A percentile compares a stretch with the other conserved stretches of the same genome.
These are phyloP conservation scores for Hippocampus guttulatus DNA, from an alignment of 2,113 vertebrate species.

Conservation along the genomic window DNA sequence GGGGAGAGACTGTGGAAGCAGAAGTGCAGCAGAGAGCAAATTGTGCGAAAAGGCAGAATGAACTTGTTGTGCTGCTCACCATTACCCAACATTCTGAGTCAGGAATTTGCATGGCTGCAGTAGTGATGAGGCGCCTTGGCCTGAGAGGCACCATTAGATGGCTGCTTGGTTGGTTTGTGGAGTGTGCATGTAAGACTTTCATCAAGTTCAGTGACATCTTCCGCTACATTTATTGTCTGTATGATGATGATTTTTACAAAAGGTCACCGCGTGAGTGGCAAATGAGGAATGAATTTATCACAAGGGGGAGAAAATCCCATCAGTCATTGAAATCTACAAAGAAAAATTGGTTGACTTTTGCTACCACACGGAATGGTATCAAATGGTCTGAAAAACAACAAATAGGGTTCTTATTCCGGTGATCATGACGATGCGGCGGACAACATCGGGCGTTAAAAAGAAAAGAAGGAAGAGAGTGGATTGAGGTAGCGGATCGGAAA, in stretches of 20 bases:
- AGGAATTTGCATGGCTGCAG: slow-evolving; percentile 20
- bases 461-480: slow-evolving; percentile 13
- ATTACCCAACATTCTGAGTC: slow-evolving; percentile 5
- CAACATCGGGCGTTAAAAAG: slow-evolving; percentile 14
- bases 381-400: not conserved
- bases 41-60: slow-evolving; percentile 24
- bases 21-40: slow-evolving; percentile 21
- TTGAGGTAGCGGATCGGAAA: slow-evolving; percentile 13
- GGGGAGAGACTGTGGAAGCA: slow-evolving; percentile 11
- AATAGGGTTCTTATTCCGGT: not conserved
- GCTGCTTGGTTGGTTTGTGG: slow-evolving; percentile 2
- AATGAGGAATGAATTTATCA: not conserved
- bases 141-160: slow-evolving; percentile 10
- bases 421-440: slow-evolving; percentile 4
- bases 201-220: not conserved
- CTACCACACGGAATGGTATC: not conserved
- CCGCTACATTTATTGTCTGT: not conserved
- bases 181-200: not conserved
- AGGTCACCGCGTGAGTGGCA: not conserved
- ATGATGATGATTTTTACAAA: not conserved
- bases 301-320: not conserved
- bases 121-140: slow-evolving; percentile 2
- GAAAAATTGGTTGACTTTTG: not conserved
- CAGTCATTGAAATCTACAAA: not conserved
- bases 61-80: slow-evolving; percentile 14